Base-by-base conservation (phyloP, 2,113 vertebrate species). In the Cricetomys ansorgei region DNA sequence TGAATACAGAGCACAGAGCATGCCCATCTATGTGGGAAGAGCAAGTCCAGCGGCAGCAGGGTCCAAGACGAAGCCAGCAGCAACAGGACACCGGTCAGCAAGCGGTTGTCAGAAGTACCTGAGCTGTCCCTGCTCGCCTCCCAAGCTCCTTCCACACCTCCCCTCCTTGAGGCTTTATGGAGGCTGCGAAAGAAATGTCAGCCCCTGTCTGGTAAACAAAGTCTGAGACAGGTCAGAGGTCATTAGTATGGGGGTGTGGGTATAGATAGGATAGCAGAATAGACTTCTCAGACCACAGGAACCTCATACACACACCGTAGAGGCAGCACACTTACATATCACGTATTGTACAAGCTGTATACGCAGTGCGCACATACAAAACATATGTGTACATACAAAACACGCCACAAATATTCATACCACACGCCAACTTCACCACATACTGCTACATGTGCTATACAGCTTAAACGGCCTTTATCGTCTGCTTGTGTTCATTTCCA, bases 301-400 rank as follows among this genome's bases (percentile, higher is more conserved):
- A 2, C 27, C 15, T 50, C 64, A 13, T 40, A 93, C 9, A 43
- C 57, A 43, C 17, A 53, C 19, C 10, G 3, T 29, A 29, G 40
- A 13, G 11, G 17, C 15, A 17, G 3, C 17, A 45, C 17, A 34
- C 7, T 72, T 45, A 50, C 0, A 21, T 5, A 5, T 1, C n/a
- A 45, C 2, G 21, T 8, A 29, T 29, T n/a, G 34, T 25, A 27
- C 48, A 65, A 10, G 7, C 5, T 27, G 55, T 29, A 57, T 21
- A 34, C 25, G 7, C 0, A 88, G 3, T n/a, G n/a, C n/a, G n/a
- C 13, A 40, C 57, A 48, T 19, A 27, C 3, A 4, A 0, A 15
- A 6, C 19, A n/a, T 7, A 48, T 34, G n/a, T 72, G 11, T 2
- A 57, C 40, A 87, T 7, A 62, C 0, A 25, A 40, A 34, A 48